Base-by-base conservation (phyloP, 2,113 vertebrate genomes). In the Puntigrus tetrazona region DNA sequence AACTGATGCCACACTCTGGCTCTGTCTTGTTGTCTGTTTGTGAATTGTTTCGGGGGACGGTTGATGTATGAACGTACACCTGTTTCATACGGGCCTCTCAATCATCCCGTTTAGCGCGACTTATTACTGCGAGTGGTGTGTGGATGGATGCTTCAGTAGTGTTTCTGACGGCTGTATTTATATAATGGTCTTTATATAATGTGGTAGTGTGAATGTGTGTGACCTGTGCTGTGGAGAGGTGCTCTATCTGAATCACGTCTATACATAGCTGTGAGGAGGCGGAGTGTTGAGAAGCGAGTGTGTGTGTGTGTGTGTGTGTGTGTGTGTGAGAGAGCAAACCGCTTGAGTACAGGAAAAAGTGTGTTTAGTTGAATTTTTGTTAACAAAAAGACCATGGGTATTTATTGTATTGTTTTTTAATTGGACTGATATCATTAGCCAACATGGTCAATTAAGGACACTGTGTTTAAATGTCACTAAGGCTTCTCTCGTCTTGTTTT, bases 191-290 rank as follows among this genome's bases (percentile, higher is more conserved):
- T 86, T 90, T 88, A 87, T 87, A 79, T 88, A 86, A 85, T 88
- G 50, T 22, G 22, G 43, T 67, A 83, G 57, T 16, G 55, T 74
- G 25, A 67, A 50, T 36, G 47, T 63, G 73, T 77, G 73, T 85
- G 83, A 75, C 75, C 65, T 81, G 61, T 57, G 29, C 45, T 85
- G 72, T 83, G 59, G 84, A 79, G 85, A 76, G 8, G 57, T 36
- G 36, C 73, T 89, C 81, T 88, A 86, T 87, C 81, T 90, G 84
- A 85, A 73, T 84, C 75, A 65, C 81, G 55, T 86, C 85, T 86
- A 89, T 88, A 89, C 89, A 90, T 90, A 92, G 81, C 83, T 78
- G 65, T 90, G 83, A 85, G 88, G 88, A 91, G 87, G 91, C 85
- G 86, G 86, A 70, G 65, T 85, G 73, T 63, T 82, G 87, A 88